phyloP scores from a whole-genome alignment of 2,113 vertebrate species.

The Malurus elegans region DNA sequence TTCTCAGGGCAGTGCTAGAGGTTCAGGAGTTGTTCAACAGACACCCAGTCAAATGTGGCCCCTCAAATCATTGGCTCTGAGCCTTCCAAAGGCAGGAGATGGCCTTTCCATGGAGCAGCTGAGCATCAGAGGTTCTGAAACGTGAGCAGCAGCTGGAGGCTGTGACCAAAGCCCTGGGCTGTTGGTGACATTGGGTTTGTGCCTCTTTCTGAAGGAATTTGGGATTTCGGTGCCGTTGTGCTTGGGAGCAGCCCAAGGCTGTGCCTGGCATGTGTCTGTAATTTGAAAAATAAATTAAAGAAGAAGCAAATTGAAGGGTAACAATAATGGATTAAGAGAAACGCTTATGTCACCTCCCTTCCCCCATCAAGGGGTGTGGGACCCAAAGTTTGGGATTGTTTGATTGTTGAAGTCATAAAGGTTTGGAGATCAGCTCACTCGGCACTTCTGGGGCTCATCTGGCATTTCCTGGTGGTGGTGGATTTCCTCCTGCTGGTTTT shows the following conservation, averaged over 20 bases:
- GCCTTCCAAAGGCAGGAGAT: not conserved
- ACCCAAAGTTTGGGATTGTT: not conserved
- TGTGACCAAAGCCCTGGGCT: not conserved
- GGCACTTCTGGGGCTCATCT: not conserved
- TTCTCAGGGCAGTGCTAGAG: not conserved
- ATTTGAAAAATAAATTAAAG: slow-evolving; percentile 21
- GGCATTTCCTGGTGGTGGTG: not conserved
- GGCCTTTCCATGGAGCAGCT: not conserved
- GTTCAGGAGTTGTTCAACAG: fast-evolving
- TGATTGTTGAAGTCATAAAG: not conserved
- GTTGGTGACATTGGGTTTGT: not conserved
- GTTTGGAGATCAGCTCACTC: not conserved
- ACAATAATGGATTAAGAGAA: slow-evolving; percentile 36
- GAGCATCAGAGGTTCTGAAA: not conserved
- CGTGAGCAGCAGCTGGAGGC: fast-evolving
- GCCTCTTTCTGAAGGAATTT: not conserved
- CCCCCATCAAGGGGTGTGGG: not conserved
- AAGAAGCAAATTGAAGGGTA: not conserved
- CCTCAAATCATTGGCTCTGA: not conserved
- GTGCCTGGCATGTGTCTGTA: not conserved
- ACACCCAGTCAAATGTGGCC: fast-evolving
- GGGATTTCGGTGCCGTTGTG: not conserved
- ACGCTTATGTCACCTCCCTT: slow-evolving; percentile 58
- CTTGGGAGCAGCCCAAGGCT: not conserved
- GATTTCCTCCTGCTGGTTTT: not conserved